Percentiles rank a stretch among this genome's conserved stretches.
These are phyloP conservation scores for Brassicogethes aeneus DNA, from an alignment of 2,888 invertebrate genomes.

Conservation along the genomic window DNA sequence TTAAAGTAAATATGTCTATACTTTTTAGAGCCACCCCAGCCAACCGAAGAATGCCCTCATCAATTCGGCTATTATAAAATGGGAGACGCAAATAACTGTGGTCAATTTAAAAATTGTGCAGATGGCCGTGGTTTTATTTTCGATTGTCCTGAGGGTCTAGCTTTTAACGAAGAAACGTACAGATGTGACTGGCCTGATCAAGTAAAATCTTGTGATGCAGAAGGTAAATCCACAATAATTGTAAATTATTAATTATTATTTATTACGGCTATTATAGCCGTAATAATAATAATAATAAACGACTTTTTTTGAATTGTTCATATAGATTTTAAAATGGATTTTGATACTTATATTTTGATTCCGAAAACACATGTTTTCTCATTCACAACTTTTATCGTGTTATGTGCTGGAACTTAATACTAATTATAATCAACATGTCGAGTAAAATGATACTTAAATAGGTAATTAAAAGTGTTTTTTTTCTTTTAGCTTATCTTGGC, in stretches of 20 bases:
- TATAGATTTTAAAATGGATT: neutral
- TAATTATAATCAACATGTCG: no score
- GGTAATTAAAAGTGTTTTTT: no score
- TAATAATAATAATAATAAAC: conserved; percentile 3
- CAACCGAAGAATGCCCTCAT: conserved; percentile 73
- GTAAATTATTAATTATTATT: conserved; percentile 5
- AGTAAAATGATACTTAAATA: no score
- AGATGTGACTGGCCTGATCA: conserved; percentile 85
- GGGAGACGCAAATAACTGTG: conserved; percentile 60
- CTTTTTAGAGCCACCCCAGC: conserved; percentile 53
- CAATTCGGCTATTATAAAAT: conserved; percentile 74
- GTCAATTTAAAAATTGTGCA: conserved; percentile 74
- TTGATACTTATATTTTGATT: no score
- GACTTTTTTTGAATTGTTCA: conserved; percentile 1
- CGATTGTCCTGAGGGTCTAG: conserved; percentile 76
- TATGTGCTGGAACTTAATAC: no score
- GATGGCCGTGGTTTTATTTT: conserved; percentile 63
- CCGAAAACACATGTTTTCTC: no score
- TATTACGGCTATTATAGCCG: neutral
- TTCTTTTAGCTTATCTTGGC: conserved; percentile 58
- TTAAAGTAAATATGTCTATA: neutral
- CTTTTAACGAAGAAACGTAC: conserved; percentile 52
- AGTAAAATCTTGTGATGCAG: conserved; percentile 70
- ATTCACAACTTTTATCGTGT: no score
- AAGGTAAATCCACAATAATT: no score